Evolutionary conservation across 2,888 invertebrate genomes (phyloP), one percentile per base, ranked within the genome.

Genomic region (Invenusta paracnida): DNA sequence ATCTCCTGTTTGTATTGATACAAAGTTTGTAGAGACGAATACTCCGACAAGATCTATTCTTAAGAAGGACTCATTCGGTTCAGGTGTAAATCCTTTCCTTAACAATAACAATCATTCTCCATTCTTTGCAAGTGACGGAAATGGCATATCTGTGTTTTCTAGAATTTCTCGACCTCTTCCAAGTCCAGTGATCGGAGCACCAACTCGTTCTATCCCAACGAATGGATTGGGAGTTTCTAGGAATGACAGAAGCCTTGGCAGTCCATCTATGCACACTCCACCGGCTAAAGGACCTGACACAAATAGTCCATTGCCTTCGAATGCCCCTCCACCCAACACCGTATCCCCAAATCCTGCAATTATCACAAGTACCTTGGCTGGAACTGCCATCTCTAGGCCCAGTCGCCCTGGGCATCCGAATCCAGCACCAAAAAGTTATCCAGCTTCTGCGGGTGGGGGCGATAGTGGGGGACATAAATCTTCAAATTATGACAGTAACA

Each of bases 401-500:
- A 23, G 73, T 23, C 73, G 73, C 23, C 73, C 73, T 73, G 73
- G 73, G 2, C 73, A 73, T 2, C 73, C 73, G 2, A 73, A 73
- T 73, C 73, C 73, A 5, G 5, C 73, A 2, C 73, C 73, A 23
- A 73, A 73, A 23, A 73, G 23, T 73, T 73, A 73, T 73, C 17
- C 73, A 23, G 73, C 25, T n/a, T 25, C 73, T 23, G 17, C 11
- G 11, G 73, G 73, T 23, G 73, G 73, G 17, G 73, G 27, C 23
- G 17, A 13, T 73, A 73, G 23, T 23, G 48, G 48, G 5, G 48
- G 48, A 11, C 73, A 73, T 23, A 73, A 73, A 73, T 73, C 73
- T 13, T 73, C 73, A 5, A 73, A 73, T 73, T 73, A 73, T 73
- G 73, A 73, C 73, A 48, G 48, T 17, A n/a, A n/a, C n/a, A 73